Conservation (phyloP, 2,888 invertebrate genomes). For the Blera fallax region DNA sequence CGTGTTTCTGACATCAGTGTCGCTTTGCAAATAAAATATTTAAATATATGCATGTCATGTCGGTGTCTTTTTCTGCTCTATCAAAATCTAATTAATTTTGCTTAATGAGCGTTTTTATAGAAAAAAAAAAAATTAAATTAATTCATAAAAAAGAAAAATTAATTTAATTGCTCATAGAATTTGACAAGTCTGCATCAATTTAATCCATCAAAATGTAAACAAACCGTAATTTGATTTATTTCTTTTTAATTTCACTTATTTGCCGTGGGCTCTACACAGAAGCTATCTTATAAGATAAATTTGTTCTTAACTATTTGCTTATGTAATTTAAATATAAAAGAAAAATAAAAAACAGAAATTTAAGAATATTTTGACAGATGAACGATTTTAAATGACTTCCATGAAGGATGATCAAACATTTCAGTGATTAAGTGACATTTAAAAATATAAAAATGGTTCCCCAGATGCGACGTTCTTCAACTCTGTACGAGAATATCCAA, state of each 20-base stretch:
- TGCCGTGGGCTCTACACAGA: background rate
- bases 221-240: background rate
- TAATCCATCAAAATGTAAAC: background rate
- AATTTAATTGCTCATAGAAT: conserved; percentile 9
- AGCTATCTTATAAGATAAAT: no score
- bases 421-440: no score
- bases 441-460: no score
- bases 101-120: background rate
- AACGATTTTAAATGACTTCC: no score
- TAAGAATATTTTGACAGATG: no score
- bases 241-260: background rate
- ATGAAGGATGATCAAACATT: no score
- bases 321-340: no score
- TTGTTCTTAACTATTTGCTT: no score
- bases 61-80: background rate
- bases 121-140: background rate
- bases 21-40: conserved; percentile 19
- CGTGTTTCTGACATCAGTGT: conserved; percentile 13
- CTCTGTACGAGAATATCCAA: no score
- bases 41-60: background rate
- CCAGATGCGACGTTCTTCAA: no score
- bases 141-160: conserved; percentile 1
- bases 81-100: conserved; percentile 13
- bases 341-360: no score
- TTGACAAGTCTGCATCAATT: conserved; percentile 1